A percentile compares a stretch with the other conserved stretches of the same genome.
Conservation (phyloP, 2,888 invertebrate genomes). For the Acrobasis suavella region DNA sequence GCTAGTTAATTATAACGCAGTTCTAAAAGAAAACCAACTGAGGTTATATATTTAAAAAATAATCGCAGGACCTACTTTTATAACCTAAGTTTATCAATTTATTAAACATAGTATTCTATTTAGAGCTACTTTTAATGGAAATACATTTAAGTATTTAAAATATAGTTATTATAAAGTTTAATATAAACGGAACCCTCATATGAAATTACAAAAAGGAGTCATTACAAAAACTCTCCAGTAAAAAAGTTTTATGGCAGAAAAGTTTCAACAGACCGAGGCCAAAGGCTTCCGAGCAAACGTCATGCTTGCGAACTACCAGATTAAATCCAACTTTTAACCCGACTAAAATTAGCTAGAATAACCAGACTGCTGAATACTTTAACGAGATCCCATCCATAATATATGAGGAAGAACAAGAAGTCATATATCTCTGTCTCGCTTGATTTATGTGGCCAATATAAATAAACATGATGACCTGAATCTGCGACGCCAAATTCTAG, state of each 20-base stretch:
- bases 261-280: background rate
- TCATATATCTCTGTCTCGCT: constrained; percentile 13
- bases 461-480: constrained; percentile 22
- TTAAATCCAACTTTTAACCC: background rate
- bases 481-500: constrained; percentile 17
- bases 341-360: constrained; percentile 8
- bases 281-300: constrained; percentile 2
- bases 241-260: background rate
- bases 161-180: no score
- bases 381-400: constrained; percentile 14
- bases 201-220: background rate
- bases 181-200: background rate
- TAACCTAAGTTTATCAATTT: no score
- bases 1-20: no score
- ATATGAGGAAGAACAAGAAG: constrained; percentile 20
- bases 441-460: constrained; percentile 23
- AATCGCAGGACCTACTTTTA: no score
- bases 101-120: no score
- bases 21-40: no score
- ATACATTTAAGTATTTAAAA: no score
- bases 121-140: no score
- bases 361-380: constrained; percentile 5
- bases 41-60: no score
- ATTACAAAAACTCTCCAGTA: background rate
- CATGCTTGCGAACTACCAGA: constrained; percentile 2